These are phyloP conservation scores for Halotydeus destructor DNA, from an alignment of 1,140 invertebrate species.

Conservation along the genomic window DNA sequence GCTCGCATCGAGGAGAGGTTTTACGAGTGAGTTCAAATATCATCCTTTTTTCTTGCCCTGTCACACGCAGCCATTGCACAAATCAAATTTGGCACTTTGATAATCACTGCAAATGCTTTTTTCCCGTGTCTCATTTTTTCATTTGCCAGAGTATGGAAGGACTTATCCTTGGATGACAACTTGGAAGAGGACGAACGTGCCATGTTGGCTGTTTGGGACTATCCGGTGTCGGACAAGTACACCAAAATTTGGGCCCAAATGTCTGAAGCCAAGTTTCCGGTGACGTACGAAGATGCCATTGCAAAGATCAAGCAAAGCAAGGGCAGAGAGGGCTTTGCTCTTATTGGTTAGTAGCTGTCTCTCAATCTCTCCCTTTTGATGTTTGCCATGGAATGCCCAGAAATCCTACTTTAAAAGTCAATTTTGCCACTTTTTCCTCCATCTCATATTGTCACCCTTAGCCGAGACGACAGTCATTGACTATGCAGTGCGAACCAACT, in stretches of 20 bases:
- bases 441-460: slow-evolving; percentile 2
- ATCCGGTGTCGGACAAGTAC: slow-evolving; percentile 91
- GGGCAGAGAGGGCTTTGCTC: slow-evolving; percentile 66
- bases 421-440: not conserved
- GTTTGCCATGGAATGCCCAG: slow-evolving; percentile 1
- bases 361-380: slow-evolving; percentile 18
- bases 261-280: slow-evolving; percentile 66
- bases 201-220: slow-evolving; percentile 91
- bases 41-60: not conserved
- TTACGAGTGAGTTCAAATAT: slow-evolving; percentile 38
- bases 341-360: slow-evolving; percentile 41
- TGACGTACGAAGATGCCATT: slow-evolving; percentile 34
- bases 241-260: slow-evolving; percentile 96
- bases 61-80: no score
- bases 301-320: slow-evolving; percentile 34
- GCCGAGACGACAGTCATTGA: slow-evolving; percentile 32
- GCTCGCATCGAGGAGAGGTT: slow-evolving; percentile 79
- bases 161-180: slow-evolving; percentile 85
- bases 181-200: slow-evolving; percentile 65
- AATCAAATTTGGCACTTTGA: not conserved
- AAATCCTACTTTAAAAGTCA: slow-evolving; percentile 7
- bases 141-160: slow-evolving; percentile 56
- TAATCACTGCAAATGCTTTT: not conserved
- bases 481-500: slow-evolving; percentile 62
- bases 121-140: slow-evolving; percentile 2